Evolutionary conservation across 2,113 vertebrate genomes (phyloP).

Genomic region (Gallinago undulata): DNA sequence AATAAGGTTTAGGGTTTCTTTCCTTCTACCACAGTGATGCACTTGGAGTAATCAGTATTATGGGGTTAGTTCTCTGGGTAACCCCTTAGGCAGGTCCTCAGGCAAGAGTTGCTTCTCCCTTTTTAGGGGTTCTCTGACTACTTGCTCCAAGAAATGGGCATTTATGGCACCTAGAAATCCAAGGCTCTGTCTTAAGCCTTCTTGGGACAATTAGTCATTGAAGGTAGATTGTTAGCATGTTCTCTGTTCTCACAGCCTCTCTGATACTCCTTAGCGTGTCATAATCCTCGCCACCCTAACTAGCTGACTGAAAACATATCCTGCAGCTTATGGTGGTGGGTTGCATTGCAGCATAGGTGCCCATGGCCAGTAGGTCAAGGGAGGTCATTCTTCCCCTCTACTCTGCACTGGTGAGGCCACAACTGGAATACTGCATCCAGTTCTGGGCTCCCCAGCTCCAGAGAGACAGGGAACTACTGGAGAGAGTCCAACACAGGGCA

Average conservation of each 20-base stretch:
- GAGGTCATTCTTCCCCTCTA: too few relatives aligned
- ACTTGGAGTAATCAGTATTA: neutral
- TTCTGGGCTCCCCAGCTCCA: too few relatives aligned
- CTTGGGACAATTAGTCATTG: neutral
- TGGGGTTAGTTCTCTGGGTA: neutral
- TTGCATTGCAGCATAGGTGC: neutral
- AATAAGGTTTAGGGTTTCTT: neutral
- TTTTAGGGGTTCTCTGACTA: neutral
- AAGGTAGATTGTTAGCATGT: too few relatives aligned
- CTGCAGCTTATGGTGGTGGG: rapidly evolving
- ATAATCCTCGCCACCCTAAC: neutral
- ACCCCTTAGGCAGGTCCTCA: neutral
- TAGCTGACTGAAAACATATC: neutral
- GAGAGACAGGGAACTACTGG: too few relatives aligned
- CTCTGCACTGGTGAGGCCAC: too few relatives aligned
- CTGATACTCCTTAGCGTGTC: rapidly evolving
- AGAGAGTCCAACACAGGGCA: too few relatives aligned
- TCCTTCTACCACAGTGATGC: neutral
- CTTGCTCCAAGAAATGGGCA: neutral
- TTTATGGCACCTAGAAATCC: neutral
- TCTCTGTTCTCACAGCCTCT: neutral
- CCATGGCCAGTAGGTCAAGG: too few relatives aligned
- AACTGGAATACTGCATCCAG: too few relatives aligned
- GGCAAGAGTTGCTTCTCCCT: neutral
- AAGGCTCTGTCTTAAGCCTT: neutral